A percentile compares a stretch with the other conserved stretches of the same genome.
Conservation (phyloP, 2,888 invertebrate genomes). For the Caradrina kadenii region DNA sequence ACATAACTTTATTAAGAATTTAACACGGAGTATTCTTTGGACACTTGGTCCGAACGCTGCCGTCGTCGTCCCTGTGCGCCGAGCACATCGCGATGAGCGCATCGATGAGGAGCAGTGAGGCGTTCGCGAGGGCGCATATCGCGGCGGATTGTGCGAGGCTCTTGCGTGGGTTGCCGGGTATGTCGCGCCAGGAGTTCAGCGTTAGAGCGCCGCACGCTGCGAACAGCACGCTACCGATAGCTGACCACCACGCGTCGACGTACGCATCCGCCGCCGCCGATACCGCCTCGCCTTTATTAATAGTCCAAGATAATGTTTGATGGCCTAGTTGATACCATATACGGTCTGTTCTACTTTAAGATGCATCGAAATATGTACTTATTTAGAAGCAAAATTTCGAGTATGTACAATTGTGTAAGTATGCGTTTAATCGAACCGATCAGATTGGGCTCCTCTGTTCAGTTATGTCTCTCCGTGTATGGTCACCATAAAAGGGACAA, state of each 20-base stretch:
- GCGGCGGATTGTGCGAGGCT: constrained; percentile 76
- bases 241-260: constrained; percentile 87
- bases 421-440: background rate
- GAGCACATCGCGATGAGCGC: constrained; percentile 80
- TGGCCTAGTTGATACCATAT: background rate
- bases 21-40: constrained; percentile 63
- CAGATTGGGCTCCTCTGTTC: background rate
- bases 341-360: background rate
- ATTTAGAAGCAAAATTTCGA: background rate
- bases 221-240: constrained; percentile 77
- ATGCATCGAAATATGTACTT: background rate
- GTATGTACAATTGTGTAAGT: background rate
- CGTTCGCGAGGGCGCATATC: constrained; percentile 77
- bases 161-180: constrained; percentile 73
- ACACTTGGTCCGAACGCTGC: constrained; percentile 73
- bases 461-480: no score
- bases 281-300: constrained; percentile 79
- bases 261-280: constrained; percentile 85
- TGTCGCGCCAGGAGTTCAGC: constrained; percentile 77
- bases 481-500: no score
- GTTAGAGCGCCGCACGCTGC: constrained; percentile 81
- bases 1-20: constrained; percentile 59
- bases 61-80: constrained; percentile 75
- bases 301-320: background rate
- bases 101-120: constrained; percentile 78